phyloP scores from a whole-genome alignment of 2,888 invertebrate genomes.

The Drosophila birchii region DNA sequence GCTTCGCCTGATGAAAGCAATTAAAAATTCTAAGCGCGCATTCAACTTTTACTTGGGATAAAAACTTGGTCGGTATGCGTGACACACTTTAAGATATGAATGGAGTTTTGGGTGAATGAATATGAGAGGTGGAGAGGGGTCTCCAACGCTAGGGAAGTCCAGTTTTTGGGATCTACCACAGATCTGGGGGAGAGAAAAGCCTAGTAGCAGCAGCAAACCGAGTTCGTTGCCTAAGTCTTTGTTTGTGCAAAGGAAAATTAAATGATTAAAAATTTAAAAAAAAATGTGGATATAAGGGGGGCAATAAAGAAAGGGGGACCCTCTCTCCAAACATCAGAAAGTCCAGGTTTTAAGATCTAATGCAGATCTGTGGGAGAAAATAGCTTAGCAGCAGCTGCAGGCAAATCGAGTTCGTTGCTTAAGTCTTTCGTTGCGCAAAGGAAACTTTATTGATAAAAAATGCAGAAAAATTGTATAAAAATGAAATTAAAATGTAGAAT shows the following conservation, averaged over 20 bases:
- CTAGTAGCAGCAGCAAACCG: constrained; percentile 22
- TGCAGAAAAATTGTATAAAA: not conserved
- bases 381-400: not conserved
- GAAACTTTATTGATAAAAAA: not conserved
- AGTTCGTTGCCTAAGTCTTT: constrained; percentile 76
- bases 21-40: constrained; percentile 79
- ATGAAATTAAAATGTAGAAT: no score
- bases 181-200: constrained; percentile 6
- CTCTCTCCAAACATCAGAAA: constrained; percentile 20
- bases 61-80: constrained; percentile 33
- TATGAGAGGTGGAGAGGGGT: constrained; percentile 14
- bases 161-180: constrained; percentile 18
- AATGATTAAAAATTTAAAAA: no score
- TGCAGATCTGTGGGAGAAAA: constrained; percentile 18
- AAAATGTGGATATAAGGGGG: constrained; percentile 13
- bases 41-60: constrained; percentile 62
- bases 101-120: constrained; percentile 29
- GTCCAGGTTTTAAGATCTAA: constrained; percentile 10
- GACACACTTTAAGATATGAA: constrained; percentile 63
- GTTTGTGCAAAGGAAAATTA: constrained; percentile 31
- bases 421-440: constrained; percentile 63
- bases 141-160: constrained; percentile 21
- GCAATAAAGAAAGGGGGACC: constrained; percentile 23
- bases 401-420: constrained; percentile 68
- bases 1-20: constrained; percentile 61